phyloP scores from a whole-genome alignment of 92 coral and sea anemone species.

The Meandrina meandrites region DNA sequence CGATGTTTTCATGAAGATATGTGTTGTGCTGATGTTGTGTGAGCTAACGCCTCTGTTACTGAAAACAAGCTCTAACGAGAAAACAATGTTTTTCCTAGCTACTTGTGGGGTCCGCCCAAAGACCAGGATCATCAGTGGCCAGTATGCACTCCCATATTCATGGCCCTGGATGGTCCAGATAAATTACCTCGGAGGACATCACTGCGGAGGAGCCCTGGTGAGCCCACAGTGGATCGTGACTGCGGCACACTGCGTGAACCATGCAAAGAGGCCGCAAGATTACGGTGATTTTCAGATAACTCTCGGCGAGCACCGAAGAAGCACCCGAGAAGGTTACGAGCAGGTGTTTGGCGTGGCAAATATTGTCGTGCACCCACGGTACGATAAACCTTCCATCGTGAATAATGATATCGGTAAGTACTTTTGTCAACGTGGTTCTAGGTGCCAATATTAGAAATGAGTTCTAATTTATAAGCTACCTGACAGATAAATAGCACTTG shows the following conservation, averaged over 20 bases:
- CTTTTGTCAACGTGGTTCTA: not conserved
- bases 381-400: conserved; percentile 44
- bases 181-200: conserved; percentile 58
- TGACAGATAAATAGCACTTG: not conserved
- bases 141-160: conserved; percentile 66
- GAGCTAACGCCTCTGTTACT: not conserved
- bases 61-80: not conserved
- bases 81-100: not conserved
- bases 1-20: not conserved
- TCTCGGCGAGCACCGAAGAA: conserved; percentile 73
- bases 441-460: not conserved
- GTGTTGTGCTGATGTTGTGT: too few relatives aligned
- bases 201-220: conserved; percentile 79
- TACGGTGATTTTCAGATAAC: conserved; percentile 50
- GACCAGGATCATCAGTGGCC: conserved; percentile 70
- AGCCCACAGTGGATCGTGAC: conserved; percentile 80
- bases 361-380: conserved; percentile 59
- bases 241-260: conserved; percentile 78
- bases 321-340: conserved; percentile 60
- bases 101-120: conserved; percentile 61
- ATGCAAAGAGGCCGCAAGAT: conserved; percentile 50
- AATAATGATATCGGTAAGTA: conserved; percentile 74
- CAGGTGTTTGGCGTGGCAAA: conserved; percentile 56
- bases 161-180: conserved; percentile 93
- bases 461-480: not conserved